A percentile compares a stretch with the other conserved stretches of the same genome.
phyloP scores from a whole-genome alignment of 2,113 vertebrate genomes.

The Plecturocebus donacophilus region DNA sequence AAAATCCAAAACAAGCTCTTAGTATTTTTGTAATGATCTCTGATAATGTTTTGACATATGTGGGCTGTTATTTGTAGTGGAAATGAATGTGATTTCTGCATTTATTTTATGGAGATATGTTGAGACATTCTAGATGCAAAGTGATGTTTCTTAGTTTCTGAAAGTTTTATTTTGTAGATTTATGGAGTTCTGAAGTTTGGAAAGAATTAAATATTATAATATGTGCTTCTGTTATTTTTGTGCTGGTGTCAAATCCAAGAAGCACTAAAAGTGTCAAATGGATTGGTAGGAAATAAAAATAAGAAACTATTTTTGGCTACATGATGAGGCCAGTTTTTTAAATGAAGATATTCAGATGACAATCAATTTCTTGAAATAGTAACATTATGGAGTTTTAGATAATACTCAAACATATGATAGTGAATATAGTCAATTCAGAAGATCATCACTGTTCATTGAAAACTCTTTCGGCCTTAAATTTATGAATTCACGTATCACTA shows the following conservation, averaged over 20 bases:
- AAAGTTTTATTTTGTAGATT: conserved; percentile 22
- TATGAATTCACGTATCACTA: not conserved
- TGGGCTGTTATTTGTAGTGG: not conserved
- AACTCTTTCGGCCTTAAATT: not conserved
- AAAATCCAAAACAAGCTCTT: not conserved
- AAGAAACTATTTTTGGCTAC: conserved; percentile 42
- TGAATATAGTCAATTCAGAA: conserved; percentile 35
- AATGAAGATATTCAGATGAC: conserved; percentile 30
- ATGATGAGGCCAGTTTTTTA: conserved; percentile 39
- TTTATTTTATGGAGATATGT: not conserved
- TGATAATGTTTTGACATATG: conserved; percentile 1
- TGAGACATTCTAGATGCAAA: not conserved
- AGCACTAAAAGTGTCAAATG: conserved; percentile 59
- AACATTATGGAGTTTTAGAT: conserved; percentile 38
- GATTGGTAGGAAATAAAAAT: conserved; percentile 62
- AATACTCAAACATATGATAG: not conserved
- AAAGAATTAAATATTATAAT: conserved; percentile 48
- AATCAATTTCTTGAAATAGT: conserved; percentile 39
- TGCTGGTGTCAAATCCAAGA: conserved; percentile 28
- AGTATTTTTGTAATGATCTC: not conserved
- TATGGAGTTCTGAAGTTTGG: not conserved
- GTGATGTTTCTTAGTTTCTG: not conserved
- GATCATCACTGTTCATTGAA: conserved; percentile 8
- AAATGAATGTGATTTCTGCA: not conserved
- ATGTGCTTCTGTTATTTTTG: conserved; percentile 41